phyloP scores from a whole-genome alignment of 1,140 invertebrate species.

The Drosophila sp. region DNA sequence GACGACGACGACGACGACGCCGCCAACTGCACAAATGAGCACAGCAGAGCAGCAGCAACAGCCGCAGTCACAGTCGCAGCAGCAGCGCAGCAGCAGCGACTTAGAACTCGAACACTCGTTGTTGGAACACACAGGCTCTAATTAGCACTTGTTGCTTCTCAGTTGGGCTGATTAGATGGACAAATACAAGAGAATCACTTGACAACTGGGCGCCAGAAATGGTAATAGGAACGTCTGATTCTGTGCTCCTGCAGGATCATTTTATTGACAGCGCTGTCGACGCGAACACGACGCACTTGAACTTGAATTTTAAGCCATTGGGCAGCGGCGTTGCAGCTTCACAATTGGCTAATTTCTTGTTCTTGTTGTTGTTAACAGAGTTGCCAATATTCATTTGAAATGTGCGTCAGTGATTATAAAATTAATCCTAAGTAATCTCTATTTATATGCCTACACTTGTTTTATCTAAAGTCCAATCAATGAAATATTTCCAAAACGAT shows the following conservation, averaged over 20 bases:
- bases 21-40: constrained; percentile 73
- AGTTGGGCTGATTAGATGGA: constrained; percentile 31
- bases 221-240: background rate
- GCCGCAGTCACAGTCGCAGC: too few relatives aligned
- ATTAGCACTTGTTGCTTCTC: constrained; percentile 46
- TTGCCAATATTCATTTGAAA: constrained; percentile 5
- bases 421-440: background rate
- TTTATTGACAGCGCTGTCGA: constrained; percentile 12
- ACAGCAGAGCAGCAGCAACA: constrained; percentile 47
- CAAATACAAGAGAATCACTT: constrained; percentile 29
- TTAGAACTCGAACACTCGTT: constrained; percentile 38
- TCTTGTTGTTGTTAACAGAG: constrained; percentile 3
- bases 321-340: constrained; percentile 11
- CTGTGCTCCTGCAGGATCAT: constrained; percentile 37
- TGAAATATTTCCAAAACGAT: background rate
- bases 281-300: constrained; percentile 59
- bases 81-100: constrained; percentile 14
- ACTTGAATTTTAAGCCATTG: constrained; percentile 57
- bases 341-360: constrained; percentile 29
- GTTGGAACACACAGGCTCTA: constrained; percentile 23
- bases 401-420: too few relatives aligned
- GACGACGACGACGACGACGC: constrained; percentile 43
- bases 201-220: constrained; percentile 27
- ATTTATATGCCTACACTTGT: background rate
- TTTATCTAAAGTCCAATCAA: background rate